Evolutionary conservation across 1,140 invertebrate genomes (phyloP).

Genomic region (Eumeta japonica): DNA sequence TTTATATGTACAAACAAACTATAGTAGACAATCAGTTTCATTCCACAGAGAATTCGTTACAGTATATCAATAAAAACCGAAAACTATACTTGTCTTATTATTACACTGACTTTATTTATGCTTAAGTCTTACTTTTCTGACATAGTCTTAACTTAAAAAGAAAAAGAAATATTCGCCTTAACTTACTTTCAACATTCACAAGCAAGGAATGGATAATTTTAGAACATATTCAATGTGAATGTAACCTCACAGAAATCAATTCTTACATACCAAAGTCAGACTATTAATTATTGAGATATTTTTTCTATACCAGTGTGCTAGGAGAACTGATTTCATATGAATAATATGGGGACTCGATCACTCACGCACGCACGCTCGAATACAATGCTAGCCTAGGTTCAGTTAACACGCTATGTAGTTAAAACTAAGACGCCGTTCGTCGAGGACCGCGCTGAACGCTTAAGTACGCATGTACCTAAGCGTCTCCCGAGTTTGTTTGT

Average conservation of each 20-base stretch:
- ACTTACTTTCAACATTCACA: slow-evolving; percentile 38
- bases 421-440: slow-evolving; percentile 31
- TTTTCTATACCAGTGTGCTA: too few species aligned
- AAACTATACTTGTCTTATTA: slow-evolving; percentile 34
- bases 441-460: too few species aligned
- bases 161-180: slow-evolving; percentile 38
- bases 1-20: slow-evolving; percentile 56
- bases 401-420: slow-evolving; percentile 44
- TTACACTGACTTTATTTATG: slow-evolving; percentile 50
- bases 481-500: too few species aligned
- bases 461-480: slow-evolving; percentile 18
- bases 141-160: slow-evolving; percentile 53
- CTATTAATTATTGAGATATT: too few species aligned
- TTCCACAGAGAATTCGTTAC: slow-evolving; percentile 47
- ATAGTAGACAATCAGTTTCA: slow-evolving; percentile 50
- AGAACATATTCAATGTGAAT: too few species aligned
- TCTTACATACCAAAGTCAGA: too few species aligned
- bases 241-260: too few species aligned
- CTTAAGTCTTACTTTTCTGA: too few species aligned
- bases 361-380: slow-evolving; percentile 28
- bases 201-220: slow-evolving; percentile 51
- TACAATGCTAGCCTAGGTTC: slow-evolving; percentile 45
- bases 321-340: too few species aligned
- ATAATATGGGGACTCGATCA: too few species aligned
- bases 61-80: slow-evolving; percentile 28